Conservation (phyloP, 2,888 invertebrate genomes). For the Lissocephala sabroskyi region DNA sequence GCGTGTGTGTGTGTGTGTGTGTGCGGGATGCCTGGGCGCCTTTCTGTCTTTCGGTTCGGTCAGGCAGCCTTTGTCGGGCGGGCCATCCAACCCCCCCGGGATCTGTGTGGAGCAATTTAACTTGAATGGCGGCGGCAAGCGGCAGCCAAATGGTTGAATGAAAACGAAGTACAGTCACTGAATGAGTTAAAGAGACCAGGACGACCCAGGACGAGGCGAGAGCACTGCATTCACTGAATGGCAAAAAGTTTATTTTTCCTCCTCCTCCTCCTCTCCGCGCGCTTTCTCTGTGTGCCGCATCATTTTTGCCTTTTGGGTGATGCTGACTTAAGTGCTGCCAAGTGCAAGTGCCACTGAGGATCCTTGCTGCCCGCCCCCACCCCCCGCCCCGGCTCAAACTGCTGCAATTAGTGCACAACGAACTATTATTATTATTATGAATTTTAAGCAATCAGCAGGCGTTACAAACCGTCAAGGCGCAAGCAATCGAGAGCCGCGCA, state of each 20-base stretch:
- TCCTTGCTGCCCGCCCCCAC: too few relatives aligned
- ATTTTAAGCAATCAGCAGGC: slow-evolving; percentile 57
- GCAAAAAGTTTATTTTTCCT: slow-evolving; percentile 20
- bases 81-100: too few relatives aligned
- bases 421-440: slow-evolving; percentile 59
- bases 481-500: slow-evolving; percentile 8
- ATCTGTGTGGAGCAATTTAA: slow-evolving; percentile 51
- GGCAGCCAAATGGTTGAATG: slow-evolving; percentile 56
- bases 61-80: too few relatives aligned
- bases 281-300: too few relatives aligned
- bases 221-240: too few relatives aligned
- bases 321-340: slow-evolving; percentile 43
- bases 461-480: too few relatives aligned
- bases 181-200: slow-evolving; percentile 12
- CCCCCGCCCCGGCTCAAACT: not conserved
- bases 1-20: slow-evolving; percentile 22
- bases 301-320: too few relatives aligned
- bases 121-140: slow-evolving; percentile 56
- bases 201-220: too few relatives aligned
- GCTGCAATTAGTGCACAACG: slow-evolving; percentile 57
- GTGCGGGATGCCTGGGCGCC: slow-evolving; percentile 2
- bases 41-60: slow-evolving; percentile 4
- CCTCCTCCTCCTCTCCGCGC: too few relatives aligned
- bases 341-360: slow-evolving; percentile 47
- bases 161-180: slow-evolving; percentile 34